Conservation (phyloP, 2,888 invertebrate species). For the Phasia obesa region DNA sequence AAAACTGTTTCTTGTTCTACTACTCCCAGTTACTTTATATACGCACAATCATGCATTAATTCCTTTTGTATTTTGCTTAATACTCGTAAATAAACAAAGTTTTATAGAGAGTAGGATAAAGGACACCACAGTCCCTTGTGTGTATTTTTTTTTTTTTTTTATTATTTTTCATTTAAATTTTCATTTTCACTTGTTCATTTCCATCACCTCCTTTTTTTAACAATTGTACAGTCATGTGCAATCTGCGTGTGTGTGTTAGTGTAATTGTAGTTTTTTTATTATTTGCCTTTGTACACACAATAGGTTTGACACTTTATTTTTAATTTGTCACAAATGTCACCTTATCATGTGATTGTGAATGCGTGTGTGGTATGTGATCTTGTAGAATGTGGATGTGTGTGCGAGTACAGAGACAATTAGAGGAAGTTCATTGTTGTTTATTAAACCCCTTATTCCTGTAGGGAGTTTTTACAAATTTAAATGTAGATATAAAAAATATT, state of each 20-base stretch:
- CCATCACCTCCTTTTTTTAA: constrained; percentile 22
- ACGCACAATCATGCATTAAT: constrained; percentile 35
- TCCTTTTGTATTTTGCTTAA: constrained; percentile 31
- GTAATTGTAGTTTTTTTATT: constrained; percentile 21
- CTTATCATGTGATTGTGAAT: constrained; percentile 40
- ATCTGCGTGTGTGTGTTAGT: background rate
- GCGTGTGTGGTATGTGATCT: constrained; percentile 8
- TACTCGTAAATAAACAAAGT: constrained; percentile 5
- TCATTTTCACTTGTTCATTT: constrained; percentile 64
- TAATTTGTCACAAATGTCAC: constrained; percentile 72
- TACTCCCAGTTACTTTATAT: background rate
- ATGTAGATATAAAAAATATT: background rate
- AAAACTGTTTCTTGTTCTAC: constrained; percentile 22
- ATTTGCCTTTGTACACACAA: constrained; percentile 67
- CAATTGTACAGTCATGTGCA: background rate
- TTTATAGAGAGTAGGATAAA: constrained; percentile 20
- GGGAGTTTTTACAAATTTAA: constrained; percentile 43
- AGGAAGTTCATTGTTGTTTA: constrained; percentile 57
- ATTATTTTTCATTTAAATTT: constrained; percentile 63
- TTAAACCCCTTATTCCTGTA: constrained; percentile 58
- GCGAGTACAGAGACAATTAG: constrained; percentile 39
- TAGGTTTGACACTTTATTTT: constrained; percentile 73
- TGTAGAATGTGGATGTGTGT: background rate
- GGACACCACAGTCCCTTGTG: constrained; percentile 39
- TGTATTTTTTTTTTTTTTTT: constrained; percentile 42